Conservation (phyloP, 1,140 invertebrate genomes). For the Drosophila repletoides region DNA sequence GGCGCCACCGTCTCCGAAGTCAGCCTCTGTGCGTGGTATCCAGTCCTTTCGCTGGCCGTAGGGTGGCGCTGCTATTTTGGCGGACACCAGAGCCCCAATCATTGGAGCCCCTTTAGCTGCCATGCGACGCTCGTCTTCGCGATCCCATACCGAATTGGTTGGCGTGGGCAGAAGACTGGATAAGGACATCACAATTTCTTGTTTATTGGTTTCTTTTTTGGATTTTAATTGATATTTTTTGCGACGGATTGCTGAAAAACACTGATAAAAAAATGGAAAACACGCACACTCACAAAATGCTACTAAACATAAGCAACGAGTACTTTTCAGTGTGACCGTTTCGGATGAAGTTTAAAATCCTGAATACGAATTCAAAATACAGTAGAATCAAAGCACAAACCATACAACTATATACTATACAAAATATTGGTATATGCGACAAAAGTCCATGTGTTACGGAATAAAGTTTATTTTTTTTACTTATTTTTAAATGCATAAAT, state of each 20-base stretch:
- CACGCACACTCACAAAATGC: slow-evolving; percentile 11
- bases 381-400: neutral
- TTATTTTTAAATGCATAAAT: too few relatives aligned
- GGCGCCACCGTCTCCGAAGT: slow-evolving; percentile 97
- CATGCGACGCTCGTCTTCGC: slow-evolving; percentile 91
- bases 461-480: too few relatives aligned
- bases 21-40: slow-evolving; percentile 93
- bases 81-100: slow-evolving; percentile 89
- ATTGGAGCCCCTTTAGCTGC: slow-evolving; percentile 84
- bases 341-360: neutral
- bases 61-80: slow-evolving; percentile 94
- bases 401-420: too few relatives aligned
- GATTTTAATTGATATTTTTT: neutral
- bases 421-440: too few relatives aligned
- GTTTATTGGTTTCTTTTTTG: neutral
- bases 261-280: slow-evolving; percentile 21
- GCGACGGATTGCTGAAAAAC: slow-evolving; percentile 9
- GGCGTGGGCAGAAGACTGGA: slow-evolving; percentile 91
- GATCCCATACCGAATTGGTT: slow-evolving; percentile 92
- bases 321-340: slow-evolving; percentile 1
- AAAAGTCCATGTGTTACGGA: too few relatives aligned
- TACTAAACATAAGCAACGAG: slow-evolving; percentile 2
- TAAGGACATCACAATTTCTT: slow-evolving; percentile 63
- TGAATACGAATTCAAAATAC: neutral
- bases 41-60: slow-evolving; percentile 98